phyloP scores from a whole-genome alignment of 2,888 invertebrate species.

The Branchipolynoe longqiensis region DNA sequence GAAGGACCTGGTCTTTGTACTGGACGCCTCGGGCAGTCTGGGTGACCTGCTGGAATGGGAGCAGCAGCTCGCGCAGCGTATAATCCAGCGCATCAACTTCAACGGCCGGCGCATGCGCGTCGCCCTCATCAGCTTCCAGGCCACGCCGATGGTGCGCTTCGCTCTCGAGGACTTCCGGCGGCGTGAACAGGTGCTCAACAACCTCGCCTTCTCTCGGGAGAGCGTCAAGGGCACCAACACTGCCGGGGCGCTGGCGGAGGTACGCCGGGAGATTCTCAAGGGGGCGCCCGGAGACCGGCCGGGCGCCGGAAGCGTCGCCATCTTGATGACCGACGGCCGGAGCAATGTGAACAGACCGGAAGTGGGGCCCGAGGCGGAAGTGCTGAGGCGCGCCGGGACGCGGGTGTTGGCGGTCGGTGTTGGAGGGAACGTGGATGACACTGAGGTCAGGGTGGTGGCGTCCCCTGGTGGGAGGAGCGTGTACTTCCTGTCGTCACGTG shows the following conservation, averaged over 20 bases:
- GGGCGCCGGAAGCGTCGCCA: constrained; percentile 64
- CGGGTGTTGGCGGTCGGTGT: constrained; percentile 74
- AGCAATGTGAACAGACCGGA: constrained; percentile 74
- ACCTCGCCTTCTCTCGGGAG: constrained; percentile 75
- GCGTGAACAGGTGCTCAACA: constrained; percentile 72
- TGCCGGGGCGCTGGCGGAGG: constrained; percentile 71
- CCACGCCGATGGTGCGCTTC: constrained; percentile 71
- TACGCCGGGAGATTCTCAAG: constrained; percentile 63
- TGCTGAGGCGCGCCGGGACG: constrained; percentile 71
- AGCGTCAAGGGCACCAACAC: constrained; percentile 76
- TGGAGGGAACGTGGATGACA: not conserved
- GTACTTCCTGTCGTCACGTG: not conserved
- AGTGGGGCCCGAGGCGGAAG: constrained; percentile 73
- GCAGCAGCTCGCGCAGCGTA: constrained; percentile 55
- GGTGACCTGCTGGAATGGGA: constrained; percentile 64
- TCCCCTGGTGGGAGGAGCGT: not conserved
- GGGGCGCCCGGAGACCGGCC: constrained; percentile 62
- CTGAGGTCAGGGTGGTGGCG: constrained; percentile 8
- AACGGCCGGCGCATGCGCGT: constrained; percentile 62
- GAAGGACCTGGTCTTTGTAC: constrained; percentile 65
- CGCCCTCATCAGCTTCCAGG: constrained; percentile 75
- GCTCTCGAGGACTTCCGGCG: constrained; percentile 70
- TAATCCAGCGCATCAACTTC: constrained; percentile 66
- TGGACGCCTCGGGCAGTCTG: constrained; percentile 67
- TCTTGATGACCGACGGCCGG: constrained; percentile 75